Evolutionary conservation across 1,140 invertebrate species (phyloP), one percentile per base, ranked within the genome.

Genomic region (Brachionus paranguensis): DNA sequence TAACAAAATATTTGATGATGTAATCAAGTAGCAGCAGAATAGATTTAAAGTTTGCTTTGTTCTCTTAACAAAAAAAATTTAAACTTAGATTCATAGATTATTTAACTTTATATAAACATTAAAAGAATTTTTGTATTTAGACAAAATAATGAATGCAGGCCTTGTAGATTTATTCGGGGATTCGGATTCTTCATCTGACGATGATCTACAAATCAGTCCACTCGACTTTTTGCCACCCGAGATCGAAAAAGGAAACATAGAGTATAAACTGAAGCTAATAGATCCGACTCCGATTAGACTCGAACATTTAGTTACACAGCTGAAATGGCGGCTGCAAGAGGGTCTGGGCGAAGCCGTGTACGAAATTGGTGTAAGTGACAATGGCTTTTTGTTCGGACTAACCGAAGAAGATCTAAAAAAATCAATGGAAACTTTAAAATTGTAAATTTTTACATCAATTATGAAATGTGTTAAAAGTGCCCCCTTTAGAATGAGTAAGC

Each of bases 351-450:
- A 96, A 89, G 96, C 96, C 0, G 95, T 98, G 85, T 99, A 99
- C 90, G 95, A 97, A 90, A 95, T 98, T 72, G 96, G 96, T 0
- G 96, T 98, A 0, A 94, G 95, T 84, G 96, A 98, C 89, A 95
- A 94, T 89, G 96, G 96, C 10, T 91, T 93, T 33, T 88, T 97
- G 85, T 92, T 93, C 11, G 96, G 96, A 8, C 90, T 98, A 6
- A 92, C 92, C 11, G 91, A 92, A 78, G 90, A 92, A 12, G 95
- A 96, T 76, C 93, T 98, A 91, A 91, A 92, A 41, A 93, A 93
- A 5, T 96, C 94, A 33, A 89, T 98, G 65, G 91, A 92, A 68
- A 95, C 95, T 1, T n/a, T 83, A 17, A 72, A 83, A 70, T 14
- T 81, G 78, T 81, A 81, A 27, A 50, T 11, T 33, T 64, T 81